Evolutionary conservation across 2,888 invertebrate species (phyloP), one percentile per base, ranked within the genome.

Genomic region (Conops quadrifasciatus): DNA sequence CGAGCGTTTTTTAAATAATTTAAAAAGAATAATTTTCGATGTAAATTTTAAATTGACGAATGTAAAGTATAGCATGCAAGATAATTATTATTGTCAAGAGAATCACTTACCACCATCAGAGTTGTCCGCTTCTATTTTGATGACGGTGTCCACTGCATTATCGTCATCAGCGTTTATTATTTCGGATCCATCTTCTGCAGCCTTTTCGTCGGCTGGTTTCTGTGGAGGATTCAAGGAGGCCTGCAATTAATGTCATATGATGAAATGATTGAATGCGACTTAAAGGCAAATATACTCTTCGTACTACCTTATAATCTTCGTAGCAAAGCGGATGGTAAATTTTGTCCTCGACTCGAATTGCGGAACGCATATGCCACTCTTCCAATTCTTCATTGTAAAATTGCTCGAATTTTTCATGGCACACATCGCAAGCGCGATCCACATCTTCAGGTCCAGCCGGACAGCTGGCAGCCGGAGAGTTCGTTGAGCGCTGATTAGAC

Each of bases 381-480:
- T 99, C 99, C 76, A 92, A 91, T 80, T 99, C 98, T 86, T 98
- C 96, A 84, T 97, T 94, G 88, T 94, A 99, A 88, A 95, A 97
- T 85, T 95, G 94, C 77, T 96, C 94, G 87, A 99, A 98, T 75
- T 89, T 89, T 87, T 99, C 98, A 16, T 93, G 92, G 86, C 98
- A 99, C 67, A 97, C 92, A 75, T 93, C 93, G 86, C 98, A 98
- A 58, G 88, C 85, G 66, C 90, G 89, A 78, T 91, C 89, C 11
- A 90, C 89, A 72, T 91, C 90, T 51, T 90, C 88, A 0, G 88
- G 84, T 70, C 89, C 90, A 0, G 93, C 92, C 9, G 92, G 89
- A 73, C 94, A 93, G 78, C 91, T 92, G 0, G 92, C 91, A 67
- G 90, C 85, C n/a, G 89, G 88, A 0, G 89, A 87, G 76, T 89